These are phyloP conservation scores for Palythoa grandiflora DNA, from an alignment of 92 coral and sea anemone species.

Conservation along the genomic window DNA sequence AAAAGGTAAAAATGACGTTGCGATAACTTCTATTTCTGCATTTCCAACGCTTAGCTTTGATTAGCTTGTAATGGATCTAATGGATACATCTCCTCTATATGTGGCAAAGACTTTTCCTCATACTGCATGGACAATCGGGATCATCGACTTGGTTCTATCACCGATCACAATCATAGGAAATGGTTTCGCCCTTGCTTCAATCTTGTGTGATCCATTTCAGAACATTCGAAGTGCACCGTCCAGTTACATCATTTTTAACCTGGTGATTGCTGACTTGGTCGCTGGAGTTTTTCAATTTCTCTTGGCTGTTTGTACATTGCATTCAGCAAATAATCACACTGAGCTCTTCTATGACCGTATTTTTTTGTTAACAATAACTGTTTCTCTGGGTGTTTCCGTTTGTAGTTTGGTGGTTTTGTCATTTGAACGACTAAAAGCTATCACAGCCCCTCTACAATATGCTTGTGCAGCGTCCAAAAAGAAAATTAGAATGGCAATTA, in stretches of 20 bases:
- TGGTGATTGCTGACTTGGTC: conserved; percentile 5
- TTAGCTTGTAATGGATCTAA: too few species aligned
- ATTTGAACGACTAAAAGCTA: not conserved
- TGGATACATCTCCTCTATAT: not conserved
- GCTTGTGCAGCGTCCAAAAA: not conserved
- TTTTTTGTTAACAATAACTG: not conserved
- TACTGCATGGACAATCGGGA: not conserved
- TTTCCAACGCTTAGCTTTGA: too few species aligned
- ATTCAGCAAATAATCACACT: not conserved
- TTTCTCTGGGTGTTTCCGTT: not conserved
- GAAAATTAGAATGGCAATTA: not conserved
- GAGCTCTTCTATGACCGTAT: not conserved
- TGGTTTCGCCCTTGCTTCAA: too few species aligned
- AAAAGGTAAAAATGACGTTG: too few species aligned
- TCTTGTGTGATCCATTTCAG: not conserved
- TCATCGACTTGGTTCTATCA: not conserved
- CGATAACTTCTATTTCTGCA: too few species aligned
- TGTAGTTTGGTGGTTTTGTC: not conserved
- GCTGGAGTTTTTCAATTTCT: not conserved
- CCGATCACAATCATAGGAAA: too few species aligned
- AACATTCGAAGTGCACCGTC: not conserved
- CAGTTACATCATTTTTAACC: not conserved
- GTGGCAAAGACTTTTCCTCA: not conserved
- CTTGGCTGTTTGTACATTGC: not conserved
- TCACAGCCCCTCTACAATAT: not conserved